phyloP scores from a whole-genome alignment of 1,140 invertebrate species.

The Drosophila repleta region DNA sequence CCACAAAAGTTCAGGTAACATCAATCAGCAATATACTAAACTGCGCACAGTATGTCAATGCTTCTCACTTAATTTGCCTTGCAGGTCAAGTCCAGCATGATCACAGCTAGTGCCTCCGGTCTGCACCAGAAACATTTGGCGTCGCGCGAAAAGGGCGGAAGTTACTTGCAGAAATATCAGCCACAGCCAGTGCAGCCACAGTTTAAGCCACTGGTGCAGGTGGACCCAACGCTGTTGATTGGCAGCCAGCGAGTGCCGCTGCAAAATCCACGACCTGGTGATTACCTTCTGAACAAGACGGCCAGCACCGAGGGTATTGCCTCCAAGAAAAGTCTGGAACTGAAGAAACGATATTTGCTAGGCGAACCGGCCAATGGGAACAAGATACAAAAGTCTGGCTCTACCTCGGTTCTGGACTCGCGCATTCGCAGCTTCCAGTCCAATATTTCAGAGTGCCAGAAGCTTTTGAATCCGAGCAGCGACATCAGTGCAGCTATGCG shows the following conservation, averaged over 20 bases:
- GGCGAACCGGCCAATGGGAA: slow-evolving; percentile 86
- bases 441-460: slow-evolving; percentile 94
- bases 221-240: slow-evolving; percentile 77
- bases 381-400: slow-evolving; percentile 92
- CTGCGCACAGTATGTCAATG: background rate
- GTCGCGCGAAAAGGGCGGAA: slow-evolving; percentile 60
- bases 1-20: slow-evolving; percentile 87
- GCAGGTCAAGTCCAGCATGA: slow-evolving; percentile 75
- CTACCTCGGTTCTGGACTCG: slow-evolving; percentile 92
- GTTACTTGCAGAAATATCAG: slow-evolving; percentile 77
- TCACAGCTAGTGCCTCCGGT: slow-evolving; percentile 56
- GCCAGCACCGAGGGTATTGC: slow-evolving; percentile 94
- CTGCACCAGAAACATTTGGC: slow-evolving; percentile 67
- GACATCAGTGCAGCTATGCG: slow-evolving; percentile 91
- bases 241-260: slow-evolving; percentile 69
- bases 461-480: slow-evolving; percentile 91
- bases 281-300: slow-evolving; percentile 91
- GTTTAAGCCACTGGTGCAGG: slow-evolving; percentile 85
- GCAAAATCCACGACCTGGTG: slow-evolving; percentile 86
- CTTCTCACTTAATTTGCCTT: background rate
- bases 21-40: too few species aligned
- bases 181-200: slow-evolving; percentile 84
- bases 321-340: slow-evolving; percentile 92
- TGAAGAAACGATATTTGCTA: slow-evolving; percentile 93
- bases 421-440: slow-evolving; percentile 92